Evolutionary conservation across 1,140 invertebrate species (phyloP).

Genomic region (Eriosoma lanigerum): DNA sequence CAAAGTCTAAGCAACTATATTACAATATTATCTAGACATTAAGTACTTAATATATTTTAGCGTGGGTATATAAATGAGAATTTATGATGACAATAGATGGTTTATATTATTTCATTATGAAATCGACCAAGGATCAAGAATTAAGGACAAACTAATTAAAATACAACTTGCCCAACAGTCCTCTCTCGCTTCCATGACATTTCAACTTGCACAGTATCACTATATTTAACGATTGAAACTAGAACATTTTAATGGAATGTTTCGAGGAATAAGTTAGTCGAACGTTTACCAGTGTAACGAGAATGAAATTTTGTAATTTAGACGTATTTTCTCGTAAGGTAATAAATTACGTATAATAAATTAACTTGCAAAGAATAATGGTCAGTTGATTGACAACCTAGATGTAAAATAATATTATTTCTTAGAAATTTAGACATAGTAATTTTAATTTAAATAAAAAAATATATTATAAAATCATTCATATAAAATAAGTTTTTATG

Average conservation of each 20-base stretch:
- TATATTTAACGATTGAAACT: background rate
- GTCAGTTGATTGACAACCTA: background rate
- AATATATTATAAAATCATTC: too few species aligned
- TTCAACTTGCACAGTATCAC: background rate
- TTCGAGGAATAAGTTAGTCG: too few species aligned
- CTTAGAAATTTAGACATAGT: background rate
- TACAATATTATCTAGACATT: too few species aligned
- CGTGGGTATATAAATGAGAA: too few species aligned
- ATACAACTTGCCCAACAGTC: background rate
- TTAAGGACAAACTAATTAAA: background rate
- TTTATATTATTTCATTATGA: background rate
- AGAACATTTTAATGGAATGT: background rate
- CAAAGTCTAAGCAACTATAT: too few species aligned
- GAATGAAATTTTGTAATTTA: slow-evolving; percentile 6
- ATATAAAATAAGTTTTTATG: too few species aligned
- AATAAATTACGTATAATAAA: slow-evolving; percentile 23
- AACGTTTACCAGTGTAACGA: background rate
- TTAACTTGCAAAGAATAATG: slow-evolving; percentile 12
- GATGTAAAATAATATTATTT: background rate
- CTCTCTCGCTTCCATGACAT: background rate
- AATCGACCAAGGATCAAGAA: background rate
- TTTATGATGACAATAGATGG: background rate
- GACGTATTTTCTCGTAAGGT: background rate
- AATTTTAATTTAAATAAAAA: background rate
- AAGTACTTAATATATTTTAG: too few species aligned